Percentiles rank a stretch among this genome's conserved stretches.
These are phyloP conservation scores for Petrocephalus zakoni DNA, from an alignment of 2,113 vertebrate genomes.

Conservation along the genomic window DNA sequence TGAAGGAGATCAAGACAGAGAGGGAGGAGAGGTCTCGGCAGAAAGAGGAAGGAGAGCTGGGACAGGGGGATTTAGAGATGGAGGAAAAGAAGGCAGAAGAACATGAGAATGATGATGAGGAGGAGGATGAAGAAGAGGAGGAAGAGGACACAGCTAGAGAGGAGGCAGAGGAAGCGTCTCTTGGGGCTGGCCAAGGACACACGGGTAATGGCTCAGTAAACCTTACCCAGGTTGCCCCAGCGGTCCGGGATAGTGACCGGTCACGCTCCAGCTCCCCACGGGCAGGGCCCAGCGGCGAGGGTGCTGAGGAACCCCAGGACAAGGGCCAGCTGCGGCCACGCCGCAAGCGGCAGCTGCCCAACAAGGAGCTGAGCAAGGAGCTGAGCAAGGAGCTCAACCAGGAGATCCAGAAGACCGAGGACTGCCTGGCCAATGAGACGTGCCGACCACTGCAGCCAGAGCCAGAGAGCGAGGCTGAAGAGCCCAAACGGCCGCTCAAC, in stretches of 20 bases:
- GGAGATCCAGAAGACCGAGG: slow-evolving; percentile 79
- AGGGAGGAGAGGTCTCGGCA: slow-evolving; percentile 61
- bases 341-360: slow-evolving; percentile 72
- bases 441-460: slow-evolving; percentile 76
- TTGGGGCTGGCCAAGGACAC: slow-evolving; percentile 29
- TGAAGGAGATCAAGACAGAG: slow-evolving; percentile 80
- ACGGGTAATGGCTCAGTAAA: slow-evolving; percentile 24
- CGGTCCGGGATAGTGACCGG: slow-evolving; percentile 71
- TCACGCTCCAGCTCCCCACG: slow-evolving; percentile 72
- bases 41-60: slow-evolving; percentile 45
- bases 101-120: slow-evolving; percentile 35
- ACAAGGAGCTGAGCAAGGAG: slow-evolving; percentile 84
- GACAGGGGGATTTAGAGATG: slow-evolving; percentile 36
- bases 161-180: slow-evolving; percentile 29
- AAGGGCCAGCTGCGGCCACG: slow-evolving; percentile 73
- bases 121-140: slow-evolving; percentile 35
- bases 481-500: slow-evolving; percentile 63
- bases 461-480: slow-evolving; percentile 70
- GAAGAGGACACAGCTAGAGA: slow-evolving; percentile 5
- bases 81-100: slow-evolving; percentile 35
- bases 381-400: slow-evolving; percentile 80
- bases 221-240: slow-evolving; percentile 52
- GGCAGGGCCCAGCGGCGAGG: slow-evolving; percentile 75
- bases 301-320: slow-evolving; percentile 62
- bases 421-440: slow-evolving; percentile 74